Evolutionary conservation across 2,888 invertebrate species (phyloP).

Genomic region (Cheilosia impressa): DNA sequence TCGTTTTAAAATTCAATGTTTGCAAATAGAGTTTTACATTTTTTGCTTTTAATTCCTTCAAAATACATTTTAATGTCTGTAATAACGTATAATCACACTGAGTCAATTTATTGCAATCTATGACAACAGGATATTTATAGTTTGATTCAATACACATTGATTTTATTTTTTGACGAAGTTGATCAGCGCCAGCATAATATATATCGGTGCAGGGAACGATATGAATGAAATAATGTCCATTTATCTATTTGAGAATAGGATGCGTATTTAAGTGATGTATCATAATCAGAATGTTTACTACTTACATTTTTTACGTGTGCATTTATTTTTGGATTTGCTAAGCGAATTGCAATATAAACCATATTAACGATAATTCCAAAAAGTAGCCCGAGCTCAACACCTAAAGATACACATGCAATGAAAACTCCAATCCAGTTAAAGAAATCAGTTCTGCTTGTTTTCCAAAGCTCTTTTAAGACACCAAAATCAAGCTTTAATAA

Average conservation of each 20-base stretch:
- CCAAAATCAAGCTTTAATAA: constrained; percentile 85
- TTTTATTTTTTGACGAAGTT: constrained; percentile 85
- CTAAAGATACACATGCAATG: constrained; percentile 87
- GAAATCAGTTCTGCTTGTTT: constrained; percentile 86
- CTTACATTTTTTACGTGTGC: constrained; percentile 79
- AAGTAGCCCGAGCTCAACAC: constrained; percentile 92
- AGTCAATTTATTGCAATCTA: constrained; percentile 88
- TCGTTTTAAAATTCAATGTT: constrained; percentile 77
- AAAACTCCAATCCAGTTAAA: constrained; percentile 88
- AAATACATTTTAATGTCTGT: constrained; percentile 86
- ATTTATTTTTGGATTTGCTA: constrained; percentile 86
- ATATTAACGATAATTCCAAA: constrained; percentile 88
- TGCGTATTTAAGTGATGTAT: constrained; percentile 4
- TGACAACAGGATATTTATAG: constrained; percentile 84
- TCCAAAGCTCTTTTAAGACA: constrained; percentile 85
- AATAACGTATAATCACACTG: constrained; percentile 88
- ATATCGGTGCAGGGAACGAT: constrained; percentile 88
- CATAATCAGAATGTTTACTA: background rate
- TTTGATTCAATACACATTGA: constrained; percentile 84
- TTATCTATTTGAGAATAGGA: constrained; percentile 81
- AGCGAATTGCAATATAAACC: constrained; percentile 86
- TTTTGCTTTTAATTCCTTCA: constrained; percentile 85
- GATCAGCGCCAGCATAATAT: constrained; percentile 89
- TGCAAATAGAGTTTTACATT: constrained; percentile 84
- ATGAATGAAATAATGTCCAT: constrained; percentile 85